A percentile compares a stretch with the other conserved stretches of the same genome.
Evolutionary conservation across 2,113 vertebrate species (phyloP).

Genomic region (Meleagris gallopavo): DNA sequence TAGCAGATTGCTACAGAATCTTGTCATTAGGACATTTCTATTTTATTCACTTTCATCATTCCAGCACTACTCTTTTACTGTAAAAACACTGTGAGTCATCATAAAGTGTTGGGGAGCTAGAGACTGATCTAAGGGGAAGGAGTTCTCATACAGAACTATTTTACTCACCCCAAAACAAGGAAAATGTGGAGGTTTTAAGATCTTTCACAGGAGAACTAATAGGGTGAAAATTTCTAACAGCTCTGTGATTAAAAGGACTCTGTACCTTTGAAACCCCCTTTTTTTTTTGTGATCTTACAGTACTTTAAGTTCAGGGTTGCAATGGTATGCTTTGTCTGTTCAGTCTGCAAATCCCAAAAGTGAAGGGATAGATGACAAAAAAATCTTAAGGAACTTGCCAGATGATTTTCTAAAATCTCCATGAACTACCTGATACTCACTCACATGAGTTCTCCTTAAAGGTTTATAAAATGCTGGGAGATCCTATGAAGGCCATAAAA

Average conservation of each 20-base stretch:
- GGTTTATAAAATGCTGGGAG: slow-evolving; percentile 5
- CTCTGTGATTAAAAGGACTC: not conserved
- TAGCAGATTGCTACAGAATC: not conserved
- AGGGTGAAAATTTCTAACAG: not conserved
- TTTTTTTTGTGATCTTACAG: not conserved
- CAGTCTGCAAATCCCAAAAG: not conserved
- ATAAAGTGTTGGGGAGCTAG: not conserved
- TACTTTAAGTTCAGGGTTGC: accelerated
- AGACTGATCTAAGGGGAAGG: not conserved
- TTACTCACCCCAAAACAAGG: not conserved
- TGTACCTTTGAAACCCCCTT: not conserved
- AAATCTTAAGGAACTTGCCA: not conserved
- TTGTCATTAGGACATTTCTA: not conserved
- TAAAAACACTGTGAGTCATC: not conserved
- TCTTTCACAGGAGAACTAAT: not conserved
- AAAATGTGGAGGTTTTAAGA: not conserved
- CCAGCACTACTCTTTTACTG: not conserved
- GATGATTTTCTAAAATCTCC: not conserved
- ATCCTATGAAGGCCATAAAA: not conserved
- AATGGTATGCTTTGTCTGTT: not conserved
- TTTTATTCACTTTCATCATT: not conserved
- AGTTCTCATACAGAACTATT: not conserved
- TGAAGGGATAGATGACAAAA: not conserved
- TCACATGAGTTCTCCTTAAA: not conserved
- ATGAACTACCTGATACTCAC: not conserved